These are phyloP conservation scores for Protophormia terraenovae DNA, from an alignment of 2,888 invertebrate genomes.

Conservation along the genomic window DNA sequence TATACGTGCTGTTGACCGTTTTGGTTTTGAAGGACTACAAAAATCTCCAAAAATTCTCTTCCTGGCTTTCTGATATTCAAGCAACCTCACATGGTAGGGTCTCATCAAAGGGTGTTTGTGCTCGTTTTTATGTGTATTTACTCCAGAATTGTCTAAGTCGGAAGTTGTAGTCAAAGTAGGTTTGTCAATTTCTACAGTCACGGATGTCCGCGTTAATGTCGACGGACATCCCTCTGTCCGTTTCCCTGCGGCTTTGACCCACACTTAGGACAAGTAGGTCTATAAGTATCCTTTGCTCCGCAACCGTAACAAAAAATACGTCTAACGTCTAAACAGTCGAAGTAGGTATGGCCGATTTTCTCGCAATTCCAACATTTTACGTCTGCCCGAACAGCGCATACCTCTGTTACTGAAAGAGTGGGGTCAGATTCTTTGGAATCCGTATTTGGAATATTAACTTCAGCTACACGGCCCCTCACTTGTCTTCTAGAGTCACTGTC, in stretches of 20 bases:
- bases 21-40: no score
- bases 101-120: background rate
- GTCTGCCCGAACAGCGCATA: background rate
- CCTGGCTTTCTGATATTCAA: background rate
- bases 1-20: no score
- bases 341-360: background rate
- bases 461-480: no score
- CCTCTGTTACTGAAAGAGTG: background rate
- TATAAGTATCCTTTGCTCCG: background rate
- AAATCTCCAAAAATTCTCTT: no score
- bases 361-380: background rate
- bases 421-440: no score
- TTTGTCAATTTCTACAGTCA: background rate
- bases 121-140: no score
- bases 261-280: background rate
- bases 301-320: background rate
- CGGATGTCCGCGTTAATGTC: background rate
- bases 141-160: no score
- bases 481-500: no score
- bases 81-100: background rate
- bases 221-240: constrained; percentile 2
- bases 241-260: background rate
- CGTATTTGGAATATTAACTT: background rate
- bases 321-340: background rate
- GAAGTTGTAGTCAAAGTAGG: background rate